A percentile compares a stretch with the other conserved stretches of the same genome.
phyloP scores from a whole-genome alignment of 2,888 invertebrate species.

The Romanomermis culicivorax region DNA sequence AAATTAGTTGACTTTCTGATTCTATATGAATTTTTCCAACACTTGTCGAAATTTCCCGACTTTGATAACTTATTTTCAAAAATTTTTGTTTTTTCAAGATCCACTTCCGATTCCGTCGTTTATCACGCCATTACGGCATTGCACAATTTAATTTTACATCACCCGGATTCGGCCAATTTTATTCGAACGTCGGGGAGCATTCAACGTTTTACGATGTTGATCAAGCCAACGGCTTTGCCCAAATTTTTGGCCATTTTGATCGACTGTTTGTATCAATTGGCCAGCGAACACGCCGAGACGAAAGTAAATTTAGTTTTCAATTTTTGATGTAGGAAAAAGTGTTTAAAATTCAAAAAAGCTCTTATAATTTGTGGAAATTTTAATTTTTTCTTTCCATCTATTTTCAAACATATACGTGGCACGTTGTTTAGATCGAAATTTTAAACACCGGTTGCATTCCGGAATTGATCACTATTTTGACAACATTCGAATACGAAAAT shows the following conservation, averaged over 20 bases:
- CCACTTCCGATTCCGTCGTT: slow-evolving; percentile 83
- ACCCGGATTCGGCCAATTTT: slow-evolving; percentile 94
- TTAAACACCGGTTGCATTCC: slow-evolving; percentile 79
- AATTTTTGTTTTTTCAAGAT: slow-evolving; percentile 42
- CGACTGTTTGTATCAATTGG: slow-evolving; percentile 87
- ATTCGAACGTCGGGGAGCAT: slow-evolving; percentile 85
- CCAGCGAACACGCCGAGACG: slow-evolving; percentile 79
- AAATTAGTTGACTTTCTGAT: no score
- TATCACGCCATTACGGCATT: slow-evolving; percentile 97
- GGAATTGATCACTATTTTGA: slow-evolving; percentile 88
- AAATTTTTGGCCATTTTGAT: slow-evolving; percentile 95
- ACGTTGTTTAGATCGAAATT: slow-evolving; percentile 30
- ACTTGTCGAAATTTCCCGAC: no score
- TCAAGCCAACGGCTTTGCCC: slow-evolving; percentile 47
- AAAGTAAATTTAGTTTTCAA: slow-evolving; percentile 36
- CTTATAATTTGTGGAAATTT: no score
- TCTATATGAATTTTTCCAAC: no score
- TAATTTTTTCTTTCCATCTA: background rate
- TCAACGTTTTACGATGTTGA: slow-evolving; percentile 37
- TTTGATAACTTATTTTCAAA: no score
- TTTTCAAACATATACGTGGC: background rate
- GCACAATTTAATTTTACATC: slow-evolving; percentile 84
- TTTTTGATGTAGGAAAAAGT: no score
- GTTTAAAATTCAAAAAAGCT: no score
- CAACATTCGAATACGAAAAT: slow-evolving; percentile 91